Evolutionary conservation across 2,888 invertebrate species (phyloP), one percentile per base, ranked within the genome.

Genomic region (Hirtodrosophila alboralis): DNA sequence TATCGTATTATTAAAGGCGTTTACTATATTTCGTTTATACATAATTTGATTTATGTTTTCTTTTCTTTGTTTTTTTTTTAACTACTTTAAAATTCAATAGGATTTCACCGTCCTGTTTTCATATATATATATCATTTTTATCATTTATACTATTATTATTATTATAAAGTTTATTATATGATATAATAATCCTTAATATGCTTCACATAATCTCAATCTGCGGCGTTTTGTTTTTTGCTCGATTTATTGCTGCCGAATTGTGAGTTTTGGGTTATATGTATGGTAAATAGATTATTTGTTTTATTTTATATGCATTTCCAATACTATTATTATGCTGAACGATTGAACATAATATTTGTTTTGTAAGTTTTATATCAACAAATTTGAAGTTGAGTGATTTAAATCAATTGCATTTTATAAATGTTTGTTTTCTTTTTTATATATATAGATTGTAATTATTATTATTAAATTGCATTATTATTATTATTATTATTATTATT

Each of bases 11-110:
- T 72, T 72, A 76, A 79, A 84, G 79, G 79, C 79, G 67, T 84
- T 84, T 71, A 79, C 78, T 80, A 84, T 80, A 66, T 67, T 63
- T 84, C 70, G 70, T 74, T 84, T 73, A 62, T 74, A 80, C 69
- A 80, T 84, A 71, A 63, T 71, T 73, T 47, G 60, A 61, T 70
- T 76, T 68, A 62, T 67, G 57, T 16, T 58, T 45, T 45, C 2
- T 26, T 4, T 45, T 16, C 36, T 33, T 23, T 26, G 16, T 14
- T 12, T 23, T 12, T 27, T 8, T 21, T 75, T 70, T 77, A 84
- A 67, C 79, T 84, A 84, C 67, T 60, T 77, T 84, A 76, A 80
- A 84, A 84, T 77, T 84, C 77, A 68, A 74, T 77, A 84, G 84
- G 81, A 79, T 71, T 79, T 79, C 78, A 84, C 81, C 84, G 79